Evolutionary conservation across 37 sponge, comb jelly and placozoan genomes (phyloP).

Genomic region (Dysidea cf. avara): DNA sequence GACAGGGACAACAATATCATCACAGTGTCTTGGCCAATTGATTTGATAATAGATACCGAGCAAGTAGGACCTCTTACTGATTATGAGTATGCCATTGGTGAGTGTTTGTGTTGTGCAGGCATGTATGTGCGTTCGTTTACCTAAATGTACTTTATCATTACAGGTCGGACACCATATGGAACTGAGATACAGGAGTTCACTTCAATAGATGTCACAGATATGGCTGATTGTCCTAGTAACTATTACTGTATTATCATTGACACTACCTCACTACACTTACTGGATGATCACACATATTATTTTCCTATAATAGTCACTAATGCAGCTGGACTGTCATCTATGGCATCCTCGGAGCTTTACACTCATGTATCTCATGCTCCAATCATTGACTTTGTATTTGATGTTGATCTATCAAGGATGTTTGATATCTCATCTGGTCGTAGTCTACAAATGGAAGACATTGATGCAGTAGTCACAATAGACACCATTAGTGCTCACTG

Average conservation of each 20-base stretch:
- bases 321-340: conserved; percentile 34
- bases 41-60: conserved; percentile 32
- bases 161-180: conserved; percentile 38
- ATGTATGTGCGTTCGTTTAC: neutral
- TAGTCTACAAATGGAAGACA: conserved; percentile 22
- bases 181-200: conserved; percentile 15
- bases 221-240: conserved; percentile 11
- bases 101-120: neutral
- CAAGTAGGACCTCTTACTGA: neutral
- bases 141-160: too few species aligned
- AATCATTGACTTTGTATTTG: conserved; percentile 25
- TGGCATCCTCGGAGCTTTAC: conserved; percentile 8
- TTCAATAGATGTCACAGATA: conserved; percentile 9
- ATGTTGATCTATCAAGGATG: conserved; percentile 2
- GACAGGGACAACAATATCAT: conserved; percentile 4
- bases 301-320: conserved; percentile 50
- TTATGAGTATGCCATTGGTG: conserved; percentile 55
- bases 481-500: conserved; percentile 13
- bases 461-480: conserved; percentile 28
- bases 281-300: conserved; percentile 34
- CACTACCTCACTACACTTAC: conserved; percentile 5
- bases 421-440: neutral
- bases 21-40: conserved; percentile 47
- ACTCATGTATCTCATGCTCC: neutral
- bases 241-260: conserved; percentile 48